Base-by-base conservation (phyloP, 2,113 vertebrate genomes). In the Lepus americanus region DNA sequence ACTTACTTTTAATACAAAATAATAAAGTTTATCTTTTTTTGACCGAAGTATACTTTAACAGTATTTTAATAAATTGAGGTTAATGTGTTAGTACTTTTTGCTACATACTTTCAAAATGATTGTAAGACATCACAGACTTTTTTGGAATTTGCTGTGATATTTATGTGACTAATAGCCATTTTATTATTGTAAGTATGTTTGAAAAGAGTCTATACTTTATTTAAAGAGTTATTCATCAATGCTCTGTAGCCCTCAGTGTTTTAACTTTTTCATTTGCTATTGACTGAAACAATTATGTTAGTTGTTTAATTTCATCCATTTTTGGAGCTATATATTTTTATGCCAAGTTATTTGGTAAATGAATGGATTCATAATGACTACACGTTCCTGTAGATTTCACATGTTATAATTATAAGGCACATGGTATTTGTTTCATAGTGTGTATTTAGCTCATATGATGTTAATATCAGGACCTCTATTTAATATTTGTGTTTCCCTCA, bases 401-500 rank as follows among this genome's bases (percentile, higher is more conserved):
- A 61, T 16, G 6, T 90, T 74, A 69, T 94, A 95, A 67, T 89
- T 85, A 55, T 25, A 74, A 63, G 53, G 23, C 9, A 80, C 19
- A 74, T 7, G 29, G 77, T 9, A 25, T 87, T 87, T 55, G 19
- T 63, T 8, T 91, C 31, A 73, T 69, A 36, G 16, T 20, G 23
- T 36, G 29, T 9, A 76, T 63, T 9, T 90, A 29, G 36, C 61
- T 72, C n/a, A 31, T 19, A 2, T 33, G 5, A 44, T 90, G 63
- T n/a, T 64, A 70, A 69, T 33, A 23, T 83, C 10, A 90, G 29
- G 78, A 76, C 72, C 63, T 31, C 81, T 90, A 66, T 77, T 83
- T 90, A 72, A 89, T 70, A 72, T 92, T 73, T 92, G n/a, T 87
- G 76, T 76, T 36, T 91, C 59, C 7, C n/a, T 69, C 87, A 10